Evolutionary conservation across 2,797 vertebrate species (phyloP).

Genomic region (Chelon auratus): DNA sequence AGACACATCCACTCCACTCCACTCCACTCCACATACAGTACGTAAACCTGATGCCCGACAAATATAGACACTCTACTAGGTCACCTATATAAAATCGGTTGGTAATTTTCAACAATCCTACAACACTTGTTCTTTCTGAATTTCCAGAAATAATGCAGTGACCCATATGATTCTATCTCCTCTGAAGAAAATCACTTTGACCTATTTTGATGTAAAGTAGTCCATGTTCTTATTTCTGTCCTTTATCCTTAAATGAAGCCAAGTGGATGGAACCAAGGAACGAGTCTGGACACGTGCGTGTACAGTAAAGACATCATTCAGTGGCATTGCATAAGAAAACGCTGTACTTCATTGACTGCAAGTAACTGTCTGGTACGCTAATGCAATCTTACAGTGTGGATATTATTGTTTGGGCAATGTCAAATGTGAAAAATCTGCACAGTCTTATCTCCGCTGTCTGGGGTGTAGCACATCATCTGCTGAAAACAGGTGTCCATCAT

Average conservation of each 20-base stretch:
- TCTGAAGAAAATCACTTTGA: constrained; percentile 82
- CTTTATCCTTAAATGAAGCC: constrained; percentile 67
- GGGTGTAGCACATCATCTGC: not conserved
- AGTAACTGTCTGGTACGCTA: not conserved
- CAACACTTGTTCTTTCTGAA: constrained; percentile 76
- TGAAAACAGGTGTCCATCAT: not conserved
- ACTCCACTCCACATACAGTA: constrained; percentile 36
- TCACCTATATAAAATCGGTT: constrained; percentile 84
- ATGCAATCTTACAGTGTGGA: not conserved
- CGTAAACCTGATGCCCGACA: constrained; percentile 61
- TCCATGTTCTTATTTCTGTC: constrained; percentile 77
- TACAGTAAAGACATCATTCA: constrained; percentile 12
- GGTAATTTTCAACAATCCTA: constrained; percentile 81
- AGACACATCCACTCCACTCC: constrained; percentile 37
- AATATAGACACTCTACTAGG: constrained; percentile 82
- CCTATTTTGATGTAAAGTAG: constrained; percentile 85
- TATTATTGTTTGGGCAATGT: not conserved
- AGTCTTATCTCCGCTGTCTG: not conserved
- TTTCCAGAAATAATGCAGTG: constrained; percentile 86
- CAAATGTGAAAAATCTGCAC: not conserved
- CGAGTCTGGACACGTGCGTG: constrained; percentile 12
- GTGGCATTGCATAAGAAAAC: not conserved
- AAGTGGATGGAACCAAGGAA: constrained; percentile 44
- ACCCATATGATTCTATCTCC: constrained; percentile 83
- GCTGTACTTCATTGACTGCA: not conserved